phyloP scores from a whole-genome alignment of 2,888 invertebrate species.

The Nyleta sp. region DNA sequence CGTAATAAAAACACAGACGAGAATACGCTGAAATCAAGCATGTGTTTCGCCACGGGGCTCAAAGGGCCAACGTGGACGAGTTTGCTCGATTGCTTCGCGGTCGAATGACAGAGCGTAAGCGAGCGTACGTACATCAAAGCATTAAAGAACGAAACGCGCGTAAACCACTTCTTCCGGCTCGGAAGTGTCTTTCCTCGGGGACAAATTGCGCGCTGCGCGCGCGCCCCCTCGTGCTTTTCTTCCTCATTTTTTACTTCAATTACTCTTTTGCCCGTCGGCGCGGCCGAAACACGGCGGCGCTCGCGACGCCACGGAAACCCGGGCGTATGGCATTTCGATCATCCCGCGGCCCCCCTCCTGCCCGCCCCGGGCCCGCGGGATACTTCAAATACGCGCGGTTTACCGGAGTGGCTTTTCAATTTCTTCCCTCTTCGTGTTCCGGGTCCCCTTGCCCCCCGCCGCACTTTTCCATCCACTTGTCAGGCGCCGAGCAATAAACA shows the following conservation, averaged over 20 bases:
- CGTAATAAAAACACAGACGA: constrained; percentile 12
- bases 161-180: constrained; percentile 57
- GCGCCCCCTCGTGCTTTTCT: constrained; percentile 26
- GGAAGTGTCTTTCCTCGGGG: constrained; percentile 50
- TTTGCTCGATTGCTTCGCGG: constrained; percentile 47
- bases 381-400: too few relatives aligned
- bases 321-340: too few relatives aligned
- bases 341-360: too few relatives aligned
- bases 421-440: too few relatives aligned
- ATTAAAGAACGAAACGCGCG: constrained; percentile 32
- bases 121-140: constrained; percentile 54
- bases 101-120: constrained; percentile 57
- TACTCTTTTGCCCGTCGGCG: too few relatives aligned
- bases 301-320: too few relatives aligned
- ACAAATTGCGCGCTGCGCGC: constrained; percentile 37
- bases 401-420: too few relatives aligned
- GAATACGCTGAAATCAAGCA: constrained; percentile 50
- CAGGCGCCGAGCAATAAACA: constrained; percentile 33
- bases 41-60: constrained; percentile 44
- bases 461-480: constrained; percentile 14
- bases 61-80: constrained; percentile 36
- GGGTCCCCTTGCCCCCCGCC: constrained; percentile 31
- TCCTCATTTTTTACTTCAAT: constrained; percentile 38
- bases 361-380: too few relatives aligned
- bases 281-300: too few relatives aligned